Evolutionary conservation across 2,888 invertebrate species (phyloP).

Genomic region (Epinotia bilunana): DNA sequence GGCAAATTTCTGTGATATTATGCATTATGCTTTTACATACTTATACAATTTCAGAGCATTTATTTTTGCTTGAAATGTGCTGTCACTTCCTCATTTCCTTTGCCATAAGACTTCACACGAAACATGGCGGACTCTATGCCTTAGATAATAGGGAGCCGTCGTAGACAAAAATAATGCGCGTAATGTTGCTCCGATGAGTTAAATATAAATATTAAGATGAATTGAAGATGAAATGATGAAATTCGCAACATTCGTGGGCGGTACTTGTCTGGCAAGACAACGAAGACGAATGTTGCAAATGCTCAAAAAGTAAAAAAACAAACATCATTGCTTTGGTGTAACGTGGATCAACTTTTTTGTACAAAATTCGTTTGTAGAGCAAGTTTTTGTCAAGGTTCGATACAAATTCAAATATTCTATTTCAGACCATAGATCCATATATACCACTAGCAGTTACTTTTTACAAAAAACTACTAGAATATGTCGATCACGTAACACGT

Average conservation of each 20-base stretch:
- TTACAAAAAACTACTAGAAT: too few relatives aligned
- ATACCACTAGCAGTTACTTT: too few relatives aligned
- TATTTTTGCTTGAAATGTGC: background rate
- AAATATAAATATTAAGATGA: constrained; percentile 10
- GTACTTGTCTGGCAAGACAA: too few relatives aligned
- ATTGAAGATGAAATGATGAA: too few relatives aligned
- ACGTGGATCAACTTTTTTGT: background rate
- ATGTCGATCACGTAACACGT: too few relatives aligned
- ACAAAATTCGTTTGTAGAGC: background rate
- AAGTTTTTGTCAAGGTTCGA: background rate
- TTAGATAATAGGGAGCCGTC: background rate
- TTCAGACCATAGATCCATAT: too few relatives aligned
- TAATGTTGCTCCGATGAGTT: background rate
- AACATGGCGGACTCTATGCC: background rate
- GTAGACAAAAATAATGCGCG: background rate
- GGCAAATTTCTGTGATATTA: constrained; percentile 13
- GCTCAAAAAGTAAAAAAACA: background rate
- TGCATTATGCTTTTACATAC: background rate
- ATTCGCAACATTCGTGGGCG: too few relatives aligned
- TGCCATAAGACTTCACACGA: background rate
- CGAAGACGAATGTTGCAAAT: background rate
- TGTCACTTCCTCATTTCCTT: background rate
- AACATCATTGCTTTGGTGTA: background rate
- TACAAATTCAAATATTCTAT: too few relatives aligned
- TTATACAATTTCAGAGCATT: background rate